Conservation (phyloP, 2,113 vertebrate species). For the Perca fluviatilis region DNA sequence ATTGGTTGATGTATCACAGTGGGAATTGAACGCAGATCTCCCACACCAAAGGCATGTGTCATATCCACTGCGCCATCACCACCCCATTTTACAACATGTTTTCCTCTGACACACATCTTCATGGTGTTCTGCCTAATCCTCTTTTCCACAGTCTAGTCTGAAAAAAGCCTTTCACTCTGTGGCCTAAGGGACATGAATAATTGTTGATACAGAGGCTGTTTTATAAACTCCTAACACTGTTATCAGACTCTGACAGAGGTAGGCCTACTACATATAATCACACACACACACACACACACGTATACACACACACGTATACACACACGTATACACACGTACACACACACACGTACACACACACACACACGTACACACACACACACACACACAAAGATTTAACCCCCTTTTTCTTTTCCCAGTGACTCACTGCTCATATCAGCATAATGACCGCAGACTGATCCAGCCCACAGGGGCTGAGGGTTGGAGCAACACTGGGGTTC, state of each 20-base stretch:
- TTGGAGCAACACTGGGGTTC: constrained; percentile 56
- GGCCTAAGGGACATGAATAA: constrained; percentile 76
- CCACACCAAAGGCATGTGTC: no score
- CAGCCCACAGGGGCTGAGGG: constrained; percentile 62
- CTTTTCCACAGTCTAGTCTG: constrained; percentile 69
- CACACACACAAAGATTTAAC: constrained; percentile 48
- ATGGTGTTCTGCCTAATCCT: constrained; percentile 70
- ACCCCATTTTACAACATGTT: constrained; percentile 47
- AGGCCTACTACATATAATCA: constrained; percentile 52
- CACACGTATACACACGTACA: constrained; percentile 28
- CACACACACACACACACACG: constrained; percentile 29
- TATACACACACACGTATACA: constrained; percentile 26
- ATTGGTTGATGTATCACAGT: no score
- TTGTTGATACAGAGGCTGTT: constrained; percentile 77
- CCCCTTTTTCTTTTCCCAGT: constrained; percentile 59
- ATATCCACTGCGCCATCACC: no score
- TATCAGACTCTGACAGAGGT: constrained; percentile 79
- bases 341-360: constrained; percentile 14
- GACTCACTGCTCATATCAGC: constrained; percentile 71
- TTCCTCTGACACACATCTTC: constrained; percentile 61
- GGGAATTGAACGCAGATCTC: no score
- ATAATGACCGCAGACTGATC: constrained; percentile 77
- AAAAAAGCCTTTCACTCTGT: constrained; percentile 72
- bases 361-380: constrained; percentile 24
- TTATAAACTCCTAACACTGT: constrained; percentile 75